Evolutionary conservation across 2,888 invertebrate species (phyloP), one percentile per base, ranked within the genome.

Genomic region (Bombylius major): DNA sequence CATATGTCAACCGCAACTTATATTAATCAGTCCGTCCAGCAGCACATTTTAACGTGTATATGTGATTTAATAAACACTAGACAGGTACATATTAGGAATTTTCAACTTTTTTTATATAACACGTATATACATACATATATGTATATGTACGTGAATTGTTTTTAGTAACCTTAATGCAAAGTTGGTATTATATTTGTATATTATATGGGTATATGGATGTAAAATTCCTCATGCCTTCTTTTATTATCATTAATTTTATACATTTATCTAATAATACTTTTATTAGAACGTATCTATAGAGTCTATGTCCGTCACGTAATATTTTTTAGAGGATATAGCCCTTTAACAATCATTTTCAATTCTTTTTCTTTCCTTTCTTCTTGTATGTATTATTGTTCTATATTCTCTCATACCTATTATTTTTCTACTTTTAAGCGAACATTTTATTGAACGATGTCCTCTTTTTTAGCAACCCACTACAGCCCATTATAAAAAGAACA

Each of bases 291-390:
- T 23, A 23, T 1, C 3, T 23, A 1, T 23, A 23, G 23, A 23
- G 23, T 23, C 23, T 23, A 23, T 42, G 50, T 54, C 54, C 50
- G 54, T 54, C 54, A 54, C 54, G 54, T 54, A 54, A 54, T 45
- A 54, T 50, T 54, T 54, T 54, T 54, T 45, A 45, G 45, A 49
- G 54, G 50, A 54, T 50, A 54, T 50, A 50, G 44, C 14, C 54
- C n/a, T 14, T 42, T 36, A 36, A 36, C 4, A 36, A 8, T 8
- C 36, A 36, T 9, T 9, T 9, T 36, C 36, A 8, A 36, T 42
- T 11, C 12, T 1, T 42, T 42, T 42, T 42, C 11, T 42, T 2
- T 11, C 11, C 39, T 4, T 42, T 42, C 39, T 42, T 42, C 23
- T 2, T 23, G 23, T 23, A 23, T 42, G 5, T 11, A 8, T 42